Evolutionary conservation across 2,888 invertebrate species (phyloP).

Genomic region (Cerceris ruficornis): DNA sequence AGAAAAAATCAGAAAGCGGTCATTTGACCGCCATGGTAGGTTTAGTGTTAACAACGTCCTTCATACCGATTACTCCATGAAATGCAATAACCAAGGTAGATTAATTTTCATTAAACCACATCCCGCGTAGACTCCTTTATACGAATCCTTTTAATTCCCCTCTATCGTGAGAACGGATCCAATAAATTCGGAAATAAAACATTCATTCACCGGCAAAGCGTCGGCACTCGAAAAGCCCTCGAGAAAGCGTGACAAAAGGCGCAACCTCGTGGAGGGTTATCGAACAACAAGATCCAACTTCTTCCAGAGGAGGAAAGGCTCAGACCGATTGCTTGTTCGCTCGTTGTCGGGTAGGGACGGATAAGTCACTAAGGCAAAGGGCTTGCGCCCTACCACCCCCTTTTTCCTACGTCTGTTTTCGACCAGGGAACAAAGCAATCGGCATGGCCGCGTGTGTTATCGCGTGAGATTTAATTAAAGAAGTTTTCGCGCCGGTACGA

Average conservation of each 20-base stretch:
- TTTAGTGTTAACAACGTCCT: neutral
- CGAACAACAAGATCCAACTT: constrained; percentile 28
- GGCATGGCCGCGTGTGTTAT: neutral
- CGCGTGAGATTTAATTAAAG: constrained; percentile 43
- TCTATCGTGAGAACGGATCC: neutral
- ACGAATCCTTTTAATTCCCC: neutral
- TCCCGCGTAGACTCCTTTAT: neutral
- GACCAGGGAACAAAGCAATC: constrained; percentile 38
- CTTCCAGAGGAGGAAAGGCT: constrained; percentile 1
- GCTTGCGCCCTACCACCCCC: constrained; percentile 3
- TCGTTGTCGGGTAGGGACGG: constrained; percentile 9
- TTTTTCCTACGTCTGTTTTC: constrained; percentile 5
- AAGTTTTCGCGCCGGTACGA: constrained; percentile 15
- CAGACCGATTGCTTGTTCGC: constrained; percentile 20
- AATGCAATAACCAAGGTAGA: neutral
- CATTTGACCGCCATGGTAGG: no score
- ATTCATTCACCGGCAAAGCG: constrained; percentile 16
- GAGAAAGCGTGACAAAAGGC: constrained; percentile 12
- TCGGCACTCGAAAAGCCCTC: constrained; percentile 11
- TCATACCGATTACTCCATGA: neutral
- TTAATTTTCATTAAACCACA: neutral
- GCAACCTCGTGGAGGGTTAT: constrained; percentile 22
- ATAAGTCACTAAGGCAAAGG: constrained; percentile 13
- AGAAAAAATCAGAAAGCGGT: no score
- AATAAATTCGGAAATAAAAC: constrained; percentile 23